These are phyloP conservation scores for Antrozous pallidus DNA, from an alignment of 2,797 vertebrate species.

Conservation along the genomic window DNA sequence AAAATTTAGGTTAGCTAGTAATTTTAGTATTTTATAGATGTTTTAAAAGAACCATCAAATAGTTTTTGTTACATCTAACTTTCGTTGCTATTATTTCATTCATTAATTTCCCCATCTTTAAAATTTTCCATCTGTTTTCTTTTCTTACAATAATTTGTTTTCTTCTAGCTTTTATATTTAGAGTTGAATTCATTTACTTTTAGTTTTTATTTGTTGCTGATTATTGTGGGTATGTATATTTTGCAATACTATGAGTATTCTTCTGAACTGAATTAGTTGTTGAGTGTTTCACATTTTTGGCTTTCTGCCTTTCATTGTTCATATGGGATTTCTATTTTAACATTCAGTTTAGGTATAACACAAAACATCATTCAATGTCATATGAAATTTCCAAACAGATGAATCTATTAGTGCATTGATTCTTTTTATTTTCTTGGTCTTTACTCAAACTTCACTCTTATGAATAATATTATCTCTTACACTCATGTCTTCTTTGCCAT, in stretches of 20 bases:
- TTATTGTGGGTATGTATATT: background rate
- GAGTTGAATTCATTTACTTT: background rate
- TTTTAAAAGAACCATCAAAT: no score
- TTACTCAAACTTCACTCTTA: background rate
- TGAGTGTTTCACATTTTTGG: background rate
- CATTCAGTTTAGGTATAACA: background rate
- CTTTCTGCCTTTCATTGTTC: background rate
- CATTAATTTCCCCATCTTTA: background rate
- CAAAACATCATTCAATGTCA: background rate
- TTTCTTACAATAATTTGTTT: background rate
- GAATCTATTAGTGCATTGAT: background rate
- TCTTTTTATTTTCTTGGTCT: background rate
- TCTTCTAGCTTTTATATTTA: background rate
- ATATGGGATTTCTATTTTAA: background rate
- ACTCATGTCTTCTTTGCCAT: background rate
- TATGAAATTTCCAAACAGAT: background rate
- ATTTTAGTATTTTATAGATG: background rate
- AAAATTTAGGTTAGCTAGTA: background rate
- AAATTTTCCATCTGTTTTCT: background rate
- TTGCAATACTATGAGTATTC: background rate
- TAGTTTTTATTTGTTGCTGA: background rate
- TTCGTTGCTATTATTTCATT: background rate
- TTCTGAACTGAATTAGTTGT: background rate
- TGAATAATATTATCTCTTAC: background rate
- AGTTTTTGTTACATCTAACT: background rate